Evolutionary conservation across 2,888 invertebrate species (phyloP).

Genomic region (Drosophila imparisetae): DNA sequence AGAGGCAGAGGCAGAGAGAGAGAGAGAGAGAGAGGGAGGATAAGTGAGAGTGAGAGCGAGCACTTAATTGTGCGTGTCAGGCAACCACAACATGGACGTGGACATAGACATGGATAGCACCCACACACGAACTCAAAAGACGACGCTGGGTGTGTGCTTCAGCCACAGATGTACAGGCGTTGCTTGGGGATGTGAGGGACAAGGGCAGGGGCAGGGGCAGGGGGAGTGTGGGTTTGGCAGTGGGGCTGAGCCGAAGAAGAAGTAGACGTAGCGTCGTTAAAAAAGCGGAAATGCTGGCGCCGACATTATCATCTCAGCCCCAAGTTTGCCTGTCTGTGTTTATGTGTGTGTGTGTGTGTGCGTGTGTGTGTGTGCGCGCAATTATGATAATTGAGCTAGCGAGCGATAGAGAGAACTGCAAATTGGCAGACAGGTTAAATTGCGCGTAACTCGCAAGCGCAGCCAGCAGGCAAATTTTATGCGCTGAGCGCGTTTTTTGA

Average conservation of each 20-base stretch:
- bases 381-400: constrained; percentile 74
- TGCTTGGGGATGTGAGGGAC: background rate
- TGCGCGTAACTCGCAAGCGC: constrained; percentile 65
- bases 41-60: constrained; percentile 10
- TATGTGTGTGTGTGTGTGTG: background rate
- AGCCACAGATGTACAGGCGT: background rate
- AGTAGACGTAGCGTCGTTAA: constrained; percentile 62
- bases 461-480: constrained; percentile 39
- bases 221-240: background rate
- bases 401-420: constrained; percentile 28
- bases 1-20: background rate
- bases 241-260: constrained; percentile 12
- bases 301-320: constrained; percentile 76
- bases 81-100: constrained; percentile 55
- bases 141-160: constrained; percentile 53
- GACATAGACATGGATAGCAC: constrained; percentile 41
- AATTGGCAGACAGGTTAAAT: constrained; percentile 74
- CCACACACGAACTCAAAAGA: constrained; percentile 39
- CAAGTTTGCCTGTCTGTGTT: constrained; percentile 1
- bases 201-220: background rate
- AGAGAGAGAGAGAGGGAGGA: constrained; percentile 13
- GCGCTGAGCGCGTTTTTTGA: constrained; percentile 37
- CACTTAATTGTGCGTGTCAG: constrained; percentile 80
- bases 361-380: constrained; percentile 42
- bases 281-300: constrained; percentile 80